phyloP scores from a whole-genome alignment of 2,888 invertebrate genomes.

The Venusia cambrica region DNA sequence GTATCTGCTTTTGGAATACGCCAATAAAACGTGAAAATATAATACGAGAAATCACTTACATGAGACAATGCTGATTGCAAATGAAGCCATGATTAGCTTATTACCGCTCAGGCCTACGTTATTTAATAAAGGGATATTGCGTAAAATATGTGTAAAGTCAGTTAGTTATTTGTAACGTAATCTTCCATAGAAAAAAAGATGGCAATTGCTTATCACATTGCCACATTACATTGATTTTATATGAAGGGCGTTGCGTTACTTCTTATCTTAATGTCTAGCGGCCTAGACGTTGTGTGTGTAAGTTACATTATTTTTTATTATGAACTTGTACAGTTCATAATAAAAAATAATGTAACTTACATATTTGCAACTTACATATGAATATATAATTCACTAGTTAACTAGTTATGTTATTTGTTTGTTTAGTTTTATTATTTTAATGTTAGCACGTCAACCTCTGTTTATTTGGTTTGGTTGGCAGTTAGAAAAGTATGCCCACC shows the following conservation, averaged over 20 bases:
- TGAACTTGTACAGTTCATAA: no score
- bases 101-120: neutral
- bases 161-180: constrained; percentile 2
- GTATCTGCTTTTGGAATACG: neutral
- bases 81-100: constrained; percentile 13
- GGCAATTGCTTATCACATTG: constrained; percentile 13
- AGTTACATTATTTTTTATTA: no score
- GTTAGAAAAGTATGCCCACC: no score
- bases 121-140: constrained; percentile 16
- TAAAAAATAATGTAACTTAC: no score
- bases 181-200: constrained; percentile 6
- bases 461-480: no score
- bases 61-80: constrained; percentile 11
- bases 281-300: no score
- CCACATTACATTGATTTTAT: constrained; percentile 5
- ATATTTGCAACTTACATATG: no score
- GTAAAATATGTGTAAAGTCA: constrained; percentile 8
- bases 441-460: no score
- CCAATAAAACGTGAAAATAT: neutral
- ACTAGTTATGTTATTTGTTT: no score
- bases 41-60: constrained; percentile 13
- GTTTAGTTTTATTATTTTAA: no score
- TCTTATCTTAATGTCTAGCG: no score
- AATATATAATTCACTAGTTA: no score
- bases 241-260: constrained; percentile 6